phyloP scores from a whole-genome alignment of 2,797 vertebrate genomes.

The Gymnoscopelus braueri region DNA sequence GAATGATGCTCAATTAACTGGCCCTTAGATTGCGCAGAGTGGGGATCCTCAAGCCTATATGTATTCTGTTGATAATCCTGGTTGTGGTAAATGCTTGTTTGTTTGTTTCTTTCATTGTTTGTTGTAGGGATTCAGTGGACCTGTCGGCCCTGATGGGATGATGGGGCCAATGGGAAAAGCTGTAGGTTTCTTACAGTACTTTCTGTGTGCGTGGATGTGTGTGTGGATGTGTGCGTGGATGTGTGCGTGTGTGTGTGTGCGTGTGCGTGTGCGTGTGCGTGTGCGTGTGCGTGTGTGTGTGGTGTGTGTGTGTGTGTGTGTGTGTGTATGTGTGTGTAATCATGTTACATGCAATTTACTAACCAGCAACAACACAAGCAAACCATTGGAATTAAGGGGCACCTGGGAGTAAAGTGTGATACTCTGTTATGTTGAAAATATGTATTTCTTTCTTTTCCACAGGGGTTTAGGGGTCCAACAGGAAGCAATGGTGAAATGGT shows the following conservation, averaged over 20 bases:
- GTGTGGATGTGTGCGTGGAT: slow-evolving; percentile 19
- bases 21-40: neutral
- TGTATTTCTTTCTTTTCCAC: slow-evolving; percentile 22
- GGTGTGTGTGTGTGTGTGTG: no score
- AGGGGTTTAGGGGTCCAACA: slow-evolving; percentile 91
- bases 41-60: neutral
- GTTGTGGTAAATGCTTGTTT: neutral
- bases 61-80: neutral
- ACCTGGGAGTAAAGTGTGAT: slow-evolving; percentile 9
- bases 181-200: slow-evolving; percentile 78
- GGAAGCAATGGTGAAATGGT: slow-evolving; percentile 93
- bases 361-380: no score
- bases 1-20: neutral
- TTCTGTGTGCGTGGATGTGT: slow-evolving; percentile 21
- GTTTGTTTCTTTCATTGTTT: slow-evolving; percentile 41
- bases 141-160: slow-evolving; percentile 88
- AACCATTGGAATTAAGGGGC: neutral
- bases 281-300: no score
- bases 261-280: neutral
- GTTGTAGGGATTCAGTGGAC: slow-evolving; percentile 90
- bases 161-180: slow-evolving; percentile 89
- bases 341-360: no score
- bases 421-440: slow-evolving; percentile 17
- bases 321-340: no score
- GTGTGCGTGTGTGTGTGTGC: slow-evolving; percentile 3